Evolutionary conservation across 2,113 vertebrate genomes (phyloP), one percentile per base, ranked within the genome.

Genomic region (Dissostichus mawsoni): DNA sequence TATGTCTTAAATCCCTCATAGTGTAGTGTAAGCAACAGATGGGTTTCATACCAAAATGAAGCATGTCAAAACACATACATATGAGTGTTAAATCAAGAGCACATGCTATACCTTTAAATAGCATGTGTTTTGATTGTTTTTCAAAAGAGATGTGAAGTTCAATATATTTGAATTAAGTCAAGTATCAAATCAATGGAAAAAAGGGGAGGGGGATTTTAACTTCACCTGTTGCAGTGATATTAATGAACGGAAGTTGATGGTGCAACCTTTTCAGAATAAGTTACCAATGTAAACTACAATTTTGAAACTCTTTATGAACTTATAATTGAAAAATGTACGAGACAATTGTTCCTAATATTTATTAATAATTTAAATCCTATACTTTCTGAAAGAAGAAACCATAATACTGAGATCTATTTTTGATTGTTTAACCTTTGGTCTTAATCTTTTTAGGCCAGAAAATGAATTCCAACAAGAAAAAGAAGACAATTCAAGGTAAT

Each of bases 401-500:
- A 7, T 41, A 41, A 41, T 41, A 41, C 36, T 7, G 36, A 41
- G 36, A 7, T 41, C 36, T 41, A 41, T 41, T 41, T 41, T 41
- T 8, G 7, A 41, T 6, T 41, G 36, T 41, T 50, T 83, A 55
- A 78, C 75, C 17, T 58, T 78, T 69, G 14, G 0, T 9, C 29
- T 76, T 56, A 13, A 50, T 2, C 12, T 52, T 84, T 87, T n/a
- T 56, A 83, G 87, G 72, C 0, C 80, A 82, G 51, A 85, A 78
- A 69, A 23, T 50, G 0, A 87, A 80, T 74, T 71, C 75, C 16
- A 84, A 9, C 3, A 85, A 83, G 33, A 86, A 64, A 23, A 67
- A 76, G 13, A 78, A 69, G 51, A 63, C 12, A 13, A 74, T 57
- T 11, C 4, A 62, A 82, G 87, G 90, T 88, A 82, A 72, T 8